These are phyloP conservation scores for Eupithecia inturbata DNA, from an alignment of 2,888 invertebrate species.

Conservation along the genomic window DNA sequence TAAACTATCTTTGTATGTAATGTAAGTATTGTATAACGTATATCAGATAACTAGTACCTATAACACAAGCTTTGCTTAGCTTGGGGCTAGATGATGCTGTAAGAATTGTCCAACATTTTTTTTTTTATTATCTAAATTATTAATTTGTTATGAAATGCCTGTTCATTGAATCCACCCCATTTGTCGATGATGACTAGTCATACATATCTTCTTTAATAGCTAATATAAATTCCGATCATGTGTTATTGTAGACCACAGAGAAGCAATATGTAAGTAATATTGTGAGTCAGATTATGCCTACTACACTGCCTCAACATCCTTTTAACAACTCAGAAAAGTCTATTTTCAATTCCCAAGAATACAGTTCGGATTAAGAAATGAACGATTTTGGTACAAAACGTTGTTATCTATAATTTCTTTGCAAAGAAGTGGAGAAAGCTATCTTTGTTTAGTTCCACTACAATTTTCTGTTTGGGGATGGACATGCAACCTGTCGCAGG, in stretches of 20 bases:
- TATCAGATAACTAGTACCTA: no score
- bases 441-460: slow-evolving; percentile 3
- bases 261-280: background rate
- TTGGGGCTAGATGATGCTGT: background rate
- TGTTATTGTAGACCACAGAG: background rate
- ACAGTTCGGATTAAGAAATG: background rate
- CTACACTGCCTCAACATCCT: background rate
- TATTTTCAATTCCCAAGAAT: background rate
- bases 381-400: background rate
- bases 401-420: slow-evolving; percentile 10
- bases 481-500: background rate
- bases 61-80: background rate
- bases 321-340: background rate
- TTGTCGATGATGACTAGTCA: background rate
- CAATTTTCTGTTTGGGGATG: background rate
- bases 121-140: background rate
- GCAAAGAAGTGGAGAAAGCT: slow-evolving; percentile 12
- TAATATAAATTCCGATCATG: background rate
- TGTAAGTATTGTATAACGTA: no score
- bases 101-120: background rate
- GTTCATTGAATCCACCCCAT: background rate
- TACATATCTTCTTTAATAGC: background rate
- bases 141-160: background rate
- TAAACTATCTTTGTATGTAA: no score
- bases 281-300: background rate